Evolutionary conservation across 2,888 invertebrate genomes (phyloP).

Genomic region (Drosophila recens): DNA sequence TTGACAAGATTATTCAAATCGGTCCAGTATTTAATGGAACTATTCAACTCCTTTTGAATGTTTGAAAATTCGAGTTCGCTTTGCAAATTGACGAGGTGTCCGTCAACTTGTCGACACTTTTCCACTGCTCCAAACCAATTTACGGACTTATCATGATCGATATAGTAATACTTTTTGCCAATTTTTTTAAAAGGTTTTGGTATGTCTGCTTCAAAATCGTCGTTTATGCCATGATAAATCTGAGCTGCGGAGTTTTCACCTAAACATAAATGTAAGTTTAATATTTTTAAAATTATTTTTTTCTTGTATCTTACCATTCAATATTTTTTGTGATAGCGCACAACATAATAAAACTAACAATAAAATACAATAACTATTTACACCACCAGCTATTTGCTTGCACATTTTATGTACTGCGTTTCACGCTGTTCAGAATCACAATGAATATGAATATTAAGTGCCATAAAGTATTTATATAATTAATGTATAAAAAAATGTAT

Average conservation of each 20-base stretch:
- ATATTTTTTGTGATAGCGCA: background rate
- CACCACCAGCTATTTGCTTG: background rate
- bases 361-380: constrained; percentile 1
- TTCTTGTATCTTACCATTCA: constrained; percentile 20
- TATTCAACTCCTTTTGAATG: background rate
- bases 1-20: constrained; percentile 42
- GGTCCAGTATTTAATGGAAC: constrained; percentile 28
- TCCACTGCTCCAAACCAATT: constrained; percentile 45
- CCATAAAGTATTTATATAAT: constrained; percentile 30
- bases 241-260: background rate
- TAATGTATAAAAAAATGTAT: background rate
- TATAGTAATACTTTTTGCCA: constrained; percentile 29
- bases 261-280: background rate
- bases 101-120: constrained; percentile 17
- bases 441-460: background rate
- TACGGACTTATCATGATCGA: background rate
- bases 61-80: background rate
- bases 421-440: background rate
- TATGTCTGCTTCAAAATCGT: constrained; percentile 5
- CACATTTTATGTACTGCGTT: constrained; percentile 22
- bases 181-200: constrained; percentile 23
- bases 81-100: constrained; percentile 38
- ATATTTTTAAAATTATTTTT: background rate
- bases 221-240: background rate
- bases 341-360: background rate